Base-by-base conservation (phyloP, 2,888 invertebrate genomes). In the Cryptocephalus moraei region DNA sequence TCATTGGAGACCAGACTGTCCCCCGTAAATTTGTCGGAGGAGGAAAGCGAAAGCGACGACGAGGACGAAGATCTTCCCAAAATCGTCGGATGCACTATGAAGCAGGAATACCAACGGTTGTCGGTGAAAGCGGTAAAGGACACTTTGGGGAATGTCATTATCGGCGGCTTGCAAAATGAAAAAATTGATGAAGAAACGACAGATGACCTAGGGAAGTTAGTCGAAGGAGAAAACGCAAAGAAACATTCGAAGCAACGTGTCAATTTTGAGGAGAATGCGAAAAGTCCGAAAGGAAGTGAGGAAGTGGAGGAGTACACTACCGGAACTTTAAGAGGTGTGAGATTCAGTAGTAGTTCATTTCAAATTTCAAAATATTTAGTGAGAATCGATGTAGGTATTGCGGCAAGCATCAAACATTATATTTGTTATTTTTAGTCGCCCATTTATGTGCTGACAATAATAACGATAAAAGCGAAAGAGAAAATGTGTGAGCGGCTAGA, bases 1-100 rank as follows among this genome's bases (percentile, higher is more conserved):
- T 65, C 63, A 4, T 42, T 60, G 10, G 68, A 68, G 60, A 64
- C 58, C 12, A 56, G 59, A 40, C 45, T 64, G 13, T 56, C 61
- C 8, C 62, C 65, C 33, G 49, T 55, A n/a, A 57, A 57, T 43
- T 51, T 57, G 45, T 56, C 59, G 8, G 58, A 56, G 32, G 55
- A 52, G 8, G 56, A 56, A 10, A 51, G 47, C 47, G 43, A 46
- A 36, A 12, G 12, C 10, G 51, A 51, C 10, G 51, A 52, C n/a
- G 41, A 49, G 13, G 41, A 50, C 34, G 43, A 31, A 9, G 34
- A 13, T 36, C 11, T 12, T 8, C 49, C 50, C 6, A 52, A 49
- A 43, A 52, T 54, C 10, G 45, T 54, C 8, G 45, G 50, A 1
- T 50, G 12, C 14, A 46, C 39, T n/a, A 44, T 39, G 10, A 54